Evolutionary conservation across 2,797 vertebrate species (phyloP).

Genomic region (Acrossocheilus wenchowensis): DNA sequence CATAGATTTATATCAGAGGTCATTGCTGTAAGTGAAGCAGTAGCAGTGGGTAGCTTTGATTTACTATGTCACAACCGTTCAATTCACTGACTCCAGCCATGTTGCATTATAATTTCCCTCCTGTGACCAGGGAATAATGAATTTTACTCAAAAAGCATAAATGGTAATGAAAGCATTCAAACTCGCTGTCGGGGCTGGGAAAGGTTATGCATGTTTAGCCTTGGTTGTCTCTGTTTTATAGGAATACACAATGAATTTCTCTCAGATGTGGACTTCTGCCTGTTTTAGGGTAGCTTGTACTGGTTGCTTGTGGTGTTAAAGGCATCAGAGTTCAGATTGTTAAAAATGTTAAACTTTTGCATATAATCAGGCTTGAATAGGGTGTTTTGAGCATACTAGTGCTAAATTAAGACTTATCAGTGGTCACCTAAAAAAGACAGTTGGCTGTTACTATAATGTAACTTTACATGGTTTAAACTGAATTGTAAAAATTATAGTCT

Average conservation of each 20-base stretch:
- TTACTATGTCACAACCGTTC: conserved; percentile 21
- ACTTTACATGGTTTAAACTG: background rate
- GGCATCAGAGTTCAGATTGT: background rate
- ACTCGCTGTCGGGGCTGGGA: background rate
- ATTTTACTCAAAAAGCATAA: background rate
- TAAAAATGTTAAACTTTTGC: background rate
- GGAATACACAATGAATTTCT: background rate
- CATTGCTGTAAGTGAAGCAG: background rate
- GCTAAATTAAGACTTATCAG: background rate
- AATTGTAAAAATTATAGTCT: background rate
- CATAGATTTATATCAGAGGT: conserved; percentile 38
- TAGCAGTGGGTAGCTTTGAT: conserved; percentile 39
- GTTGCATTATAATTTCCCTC: conserved; percentile 21
- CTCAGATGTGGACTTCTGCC: background rate
- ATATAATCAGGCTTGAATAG: background rate
- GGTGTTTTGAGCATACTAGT: background rate
- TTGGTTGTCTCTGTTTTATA: background rate
- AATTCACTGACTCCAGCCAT: background rate
- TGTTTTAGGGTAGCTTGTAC: background rate
- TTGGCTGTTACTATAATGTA: background rate
- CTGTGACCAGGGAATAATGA: background rate
- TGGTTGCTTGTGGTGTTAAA: background rate
- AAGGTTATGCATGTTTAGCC: background rate
- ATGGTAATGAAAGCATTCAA: background rate
- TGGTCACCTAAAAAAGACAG: background rate